Percentiles rank a stretch among this genome's conserved stretches.
Evolutionary conservation across 2,113 vertebrate species (phyloP).

Genomic region (Actenoides hombroni): DNA sequence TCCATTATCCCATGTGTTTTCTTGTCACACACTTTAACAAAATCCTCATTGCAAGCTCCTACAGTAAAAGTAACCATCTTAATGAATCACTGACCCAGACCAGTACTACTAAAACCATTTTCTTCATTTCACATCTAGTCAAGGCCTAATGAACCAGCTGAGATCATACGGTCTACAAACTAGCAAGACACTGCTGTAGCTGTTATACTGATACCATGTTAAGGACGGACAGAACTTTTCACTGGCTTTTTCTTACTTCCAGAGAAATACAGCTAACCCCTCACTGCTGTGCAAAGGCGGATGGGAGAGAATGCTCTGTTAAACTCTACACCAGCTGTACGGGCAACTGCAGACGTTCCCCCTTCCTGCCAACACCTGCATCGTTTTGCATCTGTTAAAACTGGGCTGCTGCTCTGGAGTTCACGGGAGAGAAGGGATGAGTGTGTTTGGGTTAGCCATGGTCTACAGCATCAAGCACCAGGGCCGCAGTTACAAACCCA

Average conservation of each 20-base stretch:
- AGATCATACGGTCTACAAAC: rapidly evolving
- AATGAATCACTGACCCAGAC: background rate
- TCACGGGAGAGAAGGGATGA: rapidly evolving
- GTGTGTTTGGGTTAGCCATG: background rate
- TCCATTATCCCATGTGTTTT: background rate
- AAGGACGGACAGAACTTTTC: background rate
- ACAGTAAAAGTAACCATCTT: background rate
- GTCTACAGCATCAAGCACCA: background rate
- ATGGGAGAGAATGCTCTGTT: background rate
- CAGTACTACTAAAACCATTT: background rate
- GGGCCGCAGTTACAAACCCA: background rate
- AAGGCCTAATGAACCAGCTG: background rate
- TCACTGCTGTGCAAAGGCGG: rapidly evolving
- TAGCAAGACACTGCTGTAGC: background rate
- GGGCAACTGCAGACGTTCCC: background rate
- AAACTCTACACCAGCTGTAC: background rate
- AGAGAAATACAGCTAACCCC: background rate
- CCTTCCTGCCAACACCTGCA: background rate
- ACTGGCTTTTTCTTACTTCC: background rate
- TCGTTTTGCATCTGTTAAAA: background rate
- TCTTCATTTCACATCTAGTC: background rate
- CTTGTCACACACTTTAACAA: background rate
- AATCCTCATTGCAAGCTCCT: background rate
- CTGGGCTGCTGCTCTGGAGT: background rate
- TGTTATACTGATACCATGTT: rapidly evolving